These are phyloP conservation scores for Heptranchias perlo DNA, from an alignment of 2,113 vertebrate species.

Conservation along the genomic window DNA sequence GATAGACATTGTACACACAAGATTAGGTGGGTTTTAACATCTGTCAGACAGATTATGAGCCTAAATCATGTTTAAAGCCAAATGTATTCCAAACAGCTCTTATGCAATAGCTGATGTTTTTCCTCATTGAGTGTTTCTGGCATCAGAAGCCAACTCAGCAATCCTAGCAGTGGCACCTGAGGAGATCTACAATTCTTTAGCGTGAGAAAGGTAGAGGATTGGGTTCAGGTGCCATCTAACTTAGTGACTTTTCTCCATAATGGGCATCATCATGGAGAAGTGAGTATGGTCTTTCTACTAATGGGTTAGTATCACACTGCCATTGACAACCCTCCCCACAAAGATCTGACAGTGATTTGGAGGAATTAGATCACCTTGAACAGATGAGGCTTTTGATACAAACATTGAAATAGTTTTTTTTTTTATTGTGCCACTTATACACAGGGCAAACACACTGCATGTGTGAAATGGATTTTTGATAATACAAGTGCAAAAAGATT, in stretches of 20 bases:
- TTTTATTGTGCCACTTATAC: slow-evolving; percentile 24
- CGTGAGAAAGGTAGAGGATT: not conserved
- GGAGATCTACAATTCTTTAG: not conserved
- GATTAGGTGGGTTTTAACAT: not conserved
- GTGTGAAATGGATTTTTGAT: not conserved
- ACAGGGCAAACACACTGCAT: not conserved
- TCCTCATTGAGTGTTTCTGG: not conserved
- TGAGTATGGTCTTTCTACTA: not conserved
- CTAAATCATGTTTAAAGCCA: not conserved
- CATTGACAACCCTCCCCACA: not conserved
- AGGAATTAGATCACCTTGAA: not conserved
- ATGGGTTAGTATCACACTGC: not conserved
- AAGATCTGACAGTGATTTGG: not conserved
- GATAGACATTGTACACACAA: not conserved
- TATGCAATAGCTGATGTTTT: not conserved
- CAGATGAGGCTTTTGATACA: not conserved
- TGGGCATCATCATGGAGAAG: no score
- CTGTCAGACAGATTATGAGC: not conserved
- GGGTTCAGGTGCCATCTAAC: no score
- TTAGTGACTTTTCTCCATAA: not conserved
- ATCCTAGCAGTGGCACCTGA: not conserved
- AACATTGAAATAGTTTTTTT: not conserved
- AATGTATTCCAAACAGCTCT: not conserved
- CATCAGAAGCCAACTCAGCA: not conserved
- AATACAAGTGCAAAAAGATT: slow-evolving; percentile 9